Evolutionary conservation across 2,888 invertebrate species (phyloP).

Genomic region (Fissipunctia ypsillon): DNA sequence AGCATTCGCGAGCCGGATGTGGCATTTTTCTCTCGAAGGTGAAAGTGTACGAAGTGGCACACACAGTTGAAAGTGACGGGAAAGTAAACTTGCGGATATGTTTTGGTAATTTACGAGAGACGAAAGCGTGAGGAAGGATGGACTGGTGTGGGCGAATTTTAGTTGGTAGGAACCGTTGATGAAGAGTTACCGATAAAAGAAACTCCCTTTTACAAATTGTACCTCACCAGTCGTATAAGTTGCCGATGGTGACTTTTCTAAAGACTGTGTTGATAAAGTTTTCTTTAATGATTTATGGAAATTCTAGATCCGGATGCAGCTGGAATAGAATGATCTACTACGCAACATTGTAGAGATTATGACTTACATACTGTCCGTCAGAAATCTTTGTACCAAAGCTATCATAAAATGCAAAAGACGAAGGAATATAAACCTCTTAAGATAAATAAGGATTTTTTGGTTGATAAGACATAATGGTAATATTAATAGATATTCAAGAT

Average conservation of each 20-base stretch:
- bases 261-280: background rate
- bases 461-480: background rate
- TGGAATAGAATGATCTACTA: background rate
- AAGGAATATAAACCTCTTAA: too few relatives aligned
- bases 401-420: background rate
- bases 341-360: background rate
- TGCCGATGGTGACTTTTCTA: background rate
- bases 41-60: constrained; percentile 75
- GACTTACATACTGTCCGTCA: background rate
- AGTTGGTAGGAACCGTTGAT: background rate
- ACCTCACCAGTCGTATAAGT: background rate
- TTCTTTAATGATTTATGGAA: background rate
- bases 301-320: background rate
- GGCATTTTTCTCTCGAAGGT: constrained; percentile 79
- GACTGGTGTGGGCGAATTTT: constrained; percentile 23
- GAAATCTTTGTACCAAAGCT: background rate
- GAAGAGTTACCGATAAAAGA: background rate
- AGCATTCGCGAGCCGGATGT: constrained; percentile 77
- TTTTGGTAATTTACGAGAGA: constrained; percentile 69
- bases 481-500: background rate
- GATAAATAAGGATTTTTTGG: background rate
- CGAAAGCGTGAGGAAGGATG: constrained; percentile 59
- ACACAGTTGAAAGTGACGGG: constrained; percentile 79
- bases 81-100: constrained; percentile 76
- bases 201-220: background rate